Conservation (phyloP, 2,888 invertebrate species). For the Tachina lurida region DNA sequence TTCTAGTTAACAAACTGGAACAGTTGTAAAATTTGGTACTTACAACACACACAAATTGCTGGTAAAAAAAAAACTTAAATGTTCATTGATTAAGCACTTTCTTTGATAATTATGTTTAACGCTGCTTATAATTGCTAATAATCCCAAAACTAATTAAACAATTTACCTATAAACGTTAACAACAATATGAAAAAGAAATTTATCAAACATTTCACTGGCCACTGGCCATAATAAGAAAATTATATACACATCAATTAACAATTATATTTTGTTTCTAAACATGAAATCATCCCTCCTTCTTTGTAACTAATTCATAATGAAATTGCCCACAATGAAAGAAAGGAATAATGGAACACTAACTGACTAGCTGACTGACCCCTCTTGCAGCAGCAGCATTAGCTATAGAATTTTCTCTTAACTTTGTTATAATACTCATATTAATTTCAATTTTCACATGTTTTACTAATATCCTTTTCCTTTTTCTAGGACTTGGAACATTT, state of each 20-base stretch:
- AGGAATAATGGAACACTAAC: neutral
- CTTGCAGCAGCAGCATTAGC: neutral
- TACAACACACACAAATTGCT: neutral
- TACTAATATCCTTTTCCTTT: constrained; percentile 11
- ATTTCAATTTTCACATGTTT: constrained; percentile 59
- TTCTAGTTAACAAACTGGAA: constrained; percentile 34
- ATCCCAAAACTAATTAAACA: constrained; percentile 71
- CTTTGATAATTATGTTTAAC: constrained; percentile 47
- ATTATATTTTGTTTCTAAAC: constrained; percentile 72
- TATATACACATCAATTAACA: constrained; percentile 82
- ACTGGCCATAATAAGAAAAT: constrained; percentile 73
- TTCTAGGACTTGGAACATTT: constrained; percentile 39
- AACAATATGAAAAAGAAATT: constrained; percentile 22
- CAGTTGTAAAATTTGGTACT: constrained; percentile 4
- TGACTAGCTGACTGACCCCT: constrained; percentile 51
- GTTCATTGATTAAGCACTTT: constrained; percentile 43
- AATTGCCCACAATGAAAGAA: constrained; percentile 49
- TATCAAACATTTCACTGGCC: constrained; percentile 59
- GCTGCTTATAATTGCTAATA: constrained; percentile 69
- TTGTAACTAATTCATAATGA: constrained; percentile 52
- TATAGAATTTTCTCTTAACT: constrained; percentile 17
- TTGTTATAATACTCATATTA: constrained; percentile 37
- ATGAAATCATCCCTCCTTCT: constrained; percentile 52
- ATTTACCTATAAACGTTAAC: constrained; percentile 46
- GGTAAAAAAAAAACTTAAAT: constrained; percentile 22